phyloP scores from a whole-genome alignment of 2,888 invertebrate species.

The Thecophora atra region DNA sequence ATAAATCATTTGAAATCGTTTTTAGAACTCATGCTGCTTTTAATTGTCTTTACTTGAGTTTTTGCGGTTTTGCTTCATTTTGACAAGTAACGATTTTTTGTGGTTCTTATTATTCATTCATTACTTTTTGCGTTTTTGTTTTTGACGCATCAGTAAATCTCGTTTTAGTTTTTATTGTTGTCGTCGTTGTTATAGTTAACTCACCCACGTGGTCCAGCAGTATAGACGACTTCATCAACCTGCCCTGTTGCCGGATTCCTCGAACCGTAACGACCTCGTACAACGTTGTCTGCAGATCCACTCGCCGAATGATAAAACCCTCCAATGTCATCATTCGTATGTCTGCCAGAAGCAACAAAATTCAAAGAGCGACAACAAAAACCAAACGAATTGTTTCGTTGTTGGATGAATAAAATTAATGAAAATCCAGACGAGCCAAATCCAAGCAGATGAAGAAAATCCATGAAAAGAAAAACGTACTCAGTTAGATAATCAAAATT shows the following conservation, averaged over 20 bases:
- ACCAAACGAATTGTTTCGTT: background rate
- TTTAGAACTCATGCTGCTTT: background rate
- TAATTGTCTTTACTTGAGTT: background rate
- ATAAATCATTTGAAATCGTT: too few relatives aligned
- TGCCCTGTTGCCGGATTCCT: slow-evolving; percentile 77
- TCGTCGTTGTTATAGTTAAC: slow-evolving; percentile 48
- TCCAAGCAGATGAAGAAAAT: slow-evolving; percentile 7
- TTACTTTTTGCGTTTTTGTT: slow-evolving; percentile 2
- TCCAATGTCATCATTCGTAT: slow-evolving; percentile 74
- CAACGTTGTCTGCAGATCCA: slow-evolving; percentile 75
- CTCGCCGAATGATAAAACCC: slow-evolving; percentile 74
- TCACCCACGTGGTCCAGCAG: slow-evolving; percentile 80
- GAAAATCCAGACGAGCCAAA: slow-evolving; percentile 40
- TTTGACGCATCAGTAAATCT: background rate
- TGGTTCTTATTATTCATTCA: background rate
- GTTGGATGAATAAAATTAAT: slow-evolving; percentile 47
- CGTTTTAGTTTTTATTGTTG: background rate
- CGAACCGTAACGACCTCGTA: slow-evolving; percentile 77
- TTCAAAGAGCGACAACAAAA: slow-evolving; percentile 2
- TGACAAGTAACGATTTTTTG: background rate
- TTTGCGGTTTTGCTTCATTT: background rate
- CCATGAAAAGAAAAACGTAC: slow-evolving; percentile 29
- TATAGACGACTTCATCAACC: slow-evolving; percentile 77
- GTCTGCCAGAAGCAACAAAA: slow-evolving; percentile 48
- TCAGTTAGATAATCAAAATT: too few relatives aligned